phyloP scores from a whole-genome alignment of 2,888 invertebrate genomes.

The Thera obeliscata region DNA sequence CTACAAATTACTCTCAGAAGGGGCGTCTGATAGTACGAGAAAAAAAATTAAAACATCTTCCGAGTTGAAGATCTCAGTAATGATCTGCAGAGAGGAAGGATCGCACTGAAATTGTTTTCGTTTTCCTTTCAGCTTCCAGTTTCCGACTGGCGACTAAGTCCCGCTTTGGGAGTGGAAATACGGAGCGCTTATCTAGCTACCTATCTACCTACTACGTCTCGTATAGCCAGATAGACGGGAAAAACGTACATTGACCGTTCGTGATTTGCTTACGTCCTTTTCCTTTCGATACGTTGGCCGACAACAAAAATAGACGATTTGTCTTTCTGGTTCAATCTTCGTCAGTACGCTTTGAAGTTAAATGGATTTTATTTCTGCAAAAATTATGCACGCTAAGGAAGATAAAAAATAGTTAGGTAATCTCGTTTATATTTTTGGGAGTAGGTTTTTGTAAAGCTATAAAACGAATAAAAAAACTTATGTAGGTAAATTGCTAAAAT shows the following conservation, averaged over 20 bases:
- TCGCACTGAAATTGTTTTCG: constrained; percentile 70
- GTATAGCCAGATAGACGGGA: constrained; percentile 12
- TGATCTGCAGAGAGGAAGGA: constrained; percentile 64
- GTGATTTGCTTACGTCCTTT: constrained; percentile 16
- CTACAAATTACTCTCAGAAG: constrained; percentile 57
- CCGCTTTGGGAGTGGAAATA: constrained; percentile 33
- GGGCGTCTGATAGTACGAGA: constrained; percentile 55
- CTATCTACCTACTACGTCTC: constrained; percentile 14
- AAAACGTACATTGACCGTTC: constrained; percentile 23
- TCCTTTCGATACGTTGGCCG: constrained; percentile 7
- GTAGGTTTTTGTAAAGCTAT: neutral
- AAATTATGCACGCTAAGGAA: too few relatives aligned
- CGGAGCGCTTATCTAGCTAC: constrained; percentile 29
- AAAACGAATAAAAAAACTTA: neutral
- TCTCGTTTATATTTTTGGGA: neutral
- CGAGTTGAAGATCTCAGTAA: constrained; percentile 67
- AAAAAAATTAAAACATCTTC: constrained; percentile 62
- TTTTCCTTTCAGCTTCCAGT: constrained; percentile 56
- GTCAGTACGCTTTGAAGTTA: neutral
- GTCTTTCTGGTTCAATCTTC: neutral
- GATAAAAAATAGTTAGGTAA: too few relatives aligned
- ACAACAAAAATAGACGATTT: constrained; percentile 6
- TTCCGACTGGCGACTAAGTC: constrained; percentile 26
- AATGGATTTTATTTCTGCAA: neutral
- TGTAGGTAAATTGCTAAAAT: too few relatives aligned